These are phyloP conservation scores for Gobionotothen gibberifrons DNA, from an alignment of 2,797 vertebrate species.

Conservation along the genomic window DNA sequence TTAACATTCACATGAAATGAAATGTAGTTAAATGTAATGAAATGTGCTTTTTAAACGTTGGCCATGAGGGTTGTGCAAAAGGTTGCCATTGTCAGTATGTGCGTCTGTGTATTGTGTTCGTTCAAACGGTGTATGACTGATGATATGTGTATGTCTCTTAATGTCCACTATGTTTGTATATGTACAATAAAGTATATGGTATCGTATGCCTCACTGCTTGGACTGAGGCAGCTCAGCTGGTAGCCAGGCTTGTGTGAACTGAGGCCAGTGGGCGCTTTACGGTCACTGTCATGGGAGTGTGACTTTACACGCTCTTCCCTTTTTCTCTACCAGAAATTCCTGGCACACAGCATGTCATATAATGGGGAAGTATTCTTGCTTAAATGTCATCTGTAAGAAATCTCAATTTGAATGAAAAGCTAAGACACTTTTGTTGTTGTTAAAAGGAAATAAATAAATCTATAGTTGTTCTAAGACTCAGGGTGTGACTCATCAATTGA, in stretches of 20 bases:
- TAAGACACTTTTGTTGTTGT: not conserved
- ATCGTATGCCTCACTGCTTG: conserved; percentile 5
- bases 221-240: conserved; percentile 45
- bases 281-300: conserved; percentile 57
- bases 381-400: not conserved
- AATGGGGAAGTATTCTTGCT: conserved; percentile 4
- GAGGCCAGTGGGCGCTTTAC: conserved; percentile 57
- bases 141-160: too few species aligned
- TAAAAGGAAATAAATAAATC: not conserved
- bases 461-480: conserved; percentile 13
- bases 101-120: too few species aligned
- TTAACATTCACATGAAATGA: too few species aligned
- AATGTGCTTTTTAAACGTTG: too few species aligned
- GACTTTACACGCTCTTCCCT: conserved; percentile 46
- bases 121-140: too few species aligned
- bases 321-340: conserved; percentile 41
- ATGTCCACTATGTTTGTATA: too few species aligned
- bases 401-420: not conserved
- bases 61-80: too few species aligned
- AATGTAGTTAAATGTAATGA: too few species aligned
- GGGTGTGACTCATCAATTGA: conserved; percentile 14
- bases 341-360: conserved; percentile 10
- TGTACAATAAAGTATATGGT: too few species aligned
- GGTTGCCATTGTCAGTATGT: too few species aligned
- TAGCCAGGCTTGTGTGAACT: conserved; percentile 46